phyloP scores from a whole-genome alignment of 2,113 vertebrate genomes.

The Nansenia antarctica region DNA sequence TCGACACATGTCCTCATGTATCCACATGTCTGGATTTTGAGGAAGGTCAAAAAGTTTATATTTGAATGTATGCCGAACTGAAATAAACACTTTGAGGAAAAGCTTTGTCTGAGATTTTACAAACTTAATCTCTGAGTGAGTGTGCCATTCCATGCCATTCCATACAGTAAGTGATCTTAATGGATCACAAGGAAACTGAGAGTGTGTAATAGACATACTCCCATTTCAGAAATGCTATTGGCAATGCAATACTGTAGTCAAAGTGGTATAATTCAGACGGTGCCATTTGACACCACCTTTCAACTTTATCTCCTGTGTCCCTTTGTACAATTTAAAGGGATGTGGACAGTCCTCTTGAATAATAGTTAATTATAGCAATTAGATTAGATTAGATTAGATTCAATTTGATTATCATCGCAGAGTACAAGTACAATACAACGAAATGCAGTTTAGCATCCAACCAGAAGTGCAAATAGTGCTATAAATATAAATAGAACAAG shows the following conservation, averaged over 20 bases:
- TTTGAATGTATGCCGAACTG: neutral
- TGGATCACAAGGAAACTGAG: neutral
- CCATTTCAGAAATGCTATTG: constrained; percentile 36
- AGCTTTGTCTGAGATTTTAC: neutral
- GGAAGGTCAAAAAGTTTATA: neutral
- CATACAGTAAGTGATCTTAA: neutral
- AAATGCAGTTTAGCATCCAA: too few relatives aligned
- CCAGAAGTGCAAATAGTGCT: too few relatives aligned
- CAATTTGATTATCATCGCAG: too few relatives aligned
- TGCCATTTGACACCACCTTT: neutral
- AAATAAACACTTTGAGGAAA: neutral
- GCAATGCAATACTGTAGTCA: neutral
- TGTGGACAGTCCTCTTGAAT: neutral
- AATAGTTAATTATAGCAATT: too few relatives aligned
- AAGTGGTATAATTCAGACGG: neutral
- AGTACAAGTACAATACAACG: too few relatives aligned
- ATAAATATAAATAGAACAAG: too few relatives aligned
- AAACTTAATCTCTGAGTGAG: neutral
- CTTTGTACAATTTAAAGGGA: neutral
- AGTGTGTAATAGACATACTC: constrained; percentile 11
- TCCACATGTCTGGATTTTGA: neutral
- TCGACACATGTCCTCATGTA: neutral
- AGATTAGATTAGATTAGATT: too few relatives aligned
- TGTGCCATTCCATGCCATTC: neutral
- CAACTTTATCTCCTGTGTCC: neutral